These are phyloP conservation scores for Diadumene lineata DNA, from an alignment of 92 coral and sea anemone species.

Conservation along the genomic window DNA sequence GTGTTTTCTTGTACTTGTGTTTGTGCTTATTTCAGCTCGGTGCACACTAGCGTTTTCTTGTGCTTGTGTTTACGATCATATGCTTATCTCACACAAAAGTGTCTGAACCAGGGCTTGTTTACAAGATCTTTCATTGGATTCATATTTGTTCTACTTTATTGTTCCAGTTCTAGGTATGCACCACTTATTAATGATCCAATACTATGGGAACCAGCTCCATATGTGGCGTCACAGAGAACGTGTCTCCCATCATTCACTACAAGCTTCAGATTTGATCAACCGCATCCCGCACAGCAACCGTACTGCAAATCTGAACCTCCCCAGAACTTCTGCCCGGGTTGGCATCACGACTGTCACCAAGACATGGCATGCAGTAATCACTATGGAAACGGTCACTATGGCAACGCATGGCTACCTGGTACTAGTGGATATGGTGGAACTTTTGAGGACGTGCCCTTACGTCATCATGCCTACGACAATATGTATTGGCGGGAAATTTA, in stretches of 20 bases:
- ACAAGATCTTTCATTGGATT: too few relatives aligned
- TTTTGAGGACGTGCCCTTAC: constrained; percentile 20
- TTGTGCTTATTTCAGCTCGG: too few relatives aligned
- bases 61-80: too few relatives aligned
- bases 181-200: constrained; percentile 58
- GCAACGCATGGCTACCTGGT: constrained; percentile 9
- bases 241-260: constrained; percentile 48
- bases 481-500: not conserved
- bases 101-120: too few relatives aligned
- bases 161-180: constrained; percentile 31
- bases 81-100: too few relatives aligned
- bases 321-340: not conserved
- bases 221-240: constrained; percentile 38
- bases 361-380: not conserved
- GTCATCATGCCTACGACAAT: constrained; percentile 19
- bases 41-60: too few relatives aligned
- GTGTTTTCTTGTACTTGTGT: too few relatives aligned
- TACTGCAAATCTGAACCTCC: constrained; percentile 11
- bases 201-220: constrained; percentile 63
- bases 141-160: not conserved
- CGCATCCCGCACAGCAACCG: constrained; percentile 3
- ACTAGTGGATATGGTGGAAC: constrained; percentile 1
- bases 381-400: constrained; percentile 6
- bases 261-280: constrained; percentile 40
- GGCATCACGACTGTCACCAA: not conserved